phyloP scores from a whole-genome alignment of 53 echinoderm and acorn worm genomes.

The Henricia sp. region DNA sequence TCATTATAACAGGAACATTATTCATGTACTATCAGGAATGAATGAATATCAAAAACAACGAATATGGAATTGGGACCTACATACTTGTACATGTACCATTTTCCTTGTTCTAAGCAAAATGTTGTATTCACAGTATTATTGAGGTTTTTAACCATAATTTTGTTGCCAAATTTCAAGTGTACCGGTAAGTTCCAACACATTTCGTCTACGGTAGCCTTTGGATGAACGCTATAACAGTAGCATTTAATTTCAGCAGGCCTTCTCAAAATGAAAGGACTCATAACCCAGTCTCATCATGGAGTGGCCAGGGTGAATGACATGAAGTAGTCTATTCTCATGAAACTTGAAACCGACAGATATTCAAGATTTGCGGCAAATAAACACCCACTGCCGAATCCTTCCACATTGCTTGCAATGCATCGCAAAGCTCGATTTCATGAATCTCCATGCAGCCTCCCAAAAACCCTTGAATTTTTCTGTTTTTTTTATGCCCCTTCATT shows the following conservation, averaged over 20 bases:
- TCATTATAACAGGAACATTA: too few species aligned
- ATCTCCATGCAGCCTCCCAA: neutral
- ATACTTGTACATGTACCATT: too few species aligned
- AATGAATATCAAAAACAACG: too few species aligned
- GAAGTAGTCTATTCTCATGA: neutral
- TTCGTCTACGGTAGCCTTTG: too few species aligned
- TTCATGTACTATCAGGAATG: too few species aligned
- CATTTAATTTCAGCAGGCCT: neutral
- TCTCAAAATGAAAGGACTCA: neutral
- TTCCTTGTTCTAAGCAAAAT: too few species aligned
- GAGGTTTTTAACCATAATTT: too few species aligned
- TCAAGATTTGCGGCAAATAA: neutral
- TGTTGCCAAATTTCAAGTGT: too few species aligned
- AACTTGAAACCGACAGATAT: neutral
- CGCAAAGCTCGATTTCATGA: constrained; percentile 8
- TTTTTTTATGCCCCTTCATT: neutral
- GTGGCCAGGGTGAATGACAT: constrained; percentile 7
- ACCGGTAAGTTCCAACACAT: too few species aligned
- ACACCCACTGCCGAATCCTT: constrained; percentile 9
- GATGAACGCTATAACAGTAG: too few species aligned
- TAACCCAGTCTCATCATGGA: neutral
- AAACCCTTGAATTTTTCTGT: neutral
- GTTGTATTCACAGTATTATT: too few species aligned
- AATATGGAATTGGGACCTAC: too few species aligned
- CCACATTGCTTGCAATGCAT: neutral